phyloP scores from a whole-genome alignment of 1,140 invertebrate genomes.

The Drosophila sproati region DNA sequence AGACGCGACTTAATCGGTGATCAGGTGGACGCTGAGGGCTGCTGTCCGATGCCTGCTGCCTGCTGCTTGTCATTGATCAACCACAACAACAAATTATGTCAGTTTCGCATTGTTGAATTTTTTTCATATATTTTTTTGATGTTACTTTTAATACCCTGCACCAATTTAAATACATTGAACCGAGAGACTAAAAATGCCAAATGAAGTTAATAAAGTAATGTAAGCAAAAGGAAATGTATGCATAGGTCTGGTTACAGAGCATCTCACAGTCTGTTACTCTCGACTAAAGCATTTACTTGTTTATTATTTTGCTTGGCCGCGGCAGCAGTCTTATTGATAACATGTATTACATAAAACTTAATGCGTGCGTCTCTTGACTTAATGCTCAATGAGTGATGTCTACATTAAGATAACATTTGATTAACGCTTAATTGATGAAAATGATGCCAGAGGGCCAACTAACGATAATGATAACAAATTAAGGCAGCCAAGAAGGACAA shows the following conservation, averaged over 20 bases:
- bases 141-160: neutral
- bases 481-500: slow-evolving; percentile 55
- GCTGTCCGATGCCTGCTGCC: slow-evolving; percentile 19
- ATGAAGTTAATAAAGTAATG: too few species aligned
- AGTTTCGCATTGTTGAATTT: slow-evolving; percentile 4
- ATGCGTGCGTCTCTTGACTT: slow-evolving; percentile 37
- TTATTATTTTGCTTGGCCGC: slow-evolving; percentile 1
- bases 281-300: neutral
- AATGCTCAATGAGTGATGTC: slow-evolving; percentile 60
- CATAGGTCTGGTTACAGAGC: too few species aligned
- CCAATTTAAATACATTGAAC: too few species aligned
- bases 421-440: slow-evolving; percentile 70
- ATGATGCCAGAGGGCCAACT: slow-evolving; percentile 54
- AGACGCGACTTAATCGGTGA: slow-evolving; percentile 37
- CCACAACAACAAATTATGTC: slow-evolving; percentile 12
- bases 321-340: slow-evolving; percentile 48
- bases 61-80: slow-evolving; percentile 62
- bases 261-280: too few species aligned
- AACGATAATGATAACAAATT: slow-evolving; percentile 61
- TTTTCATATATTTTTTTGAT: slow-evolving; percentile 14
- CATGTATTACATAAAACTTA: slow-evolving; percentile 66
- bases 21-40: slow-evolving; percentile 44
- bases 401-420: slow-evolving; percentile 73
- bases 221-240: too few species aligned
- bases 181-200: too few species aligned